Conservation (phyloP, 2,888 invertebrate species). For the Meta bourneti region DNA sequence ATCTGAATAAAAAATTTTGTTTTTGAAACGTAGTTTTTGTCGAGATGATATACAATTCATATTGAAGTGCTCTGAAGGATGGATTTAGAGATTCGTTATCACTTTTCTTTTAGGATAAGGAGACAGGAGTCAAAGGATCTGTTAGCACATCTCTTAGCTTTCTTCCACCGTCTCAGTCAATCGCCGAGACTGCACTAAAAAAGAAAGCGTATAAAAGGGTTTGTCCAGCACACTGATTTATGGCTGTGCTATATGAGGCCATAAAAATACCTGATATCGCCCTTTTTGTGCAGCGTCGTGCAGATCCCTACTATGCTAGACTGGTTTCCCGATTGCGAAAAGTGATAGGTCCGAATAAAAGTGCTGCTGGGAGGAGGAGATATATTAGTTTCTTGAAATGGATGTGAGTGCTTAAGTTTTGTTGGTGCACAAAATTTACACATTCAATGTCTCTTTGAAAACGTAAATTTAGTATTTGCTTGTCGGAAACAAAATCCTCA, state of each 20-base stretch:
- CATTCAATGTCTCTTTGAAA: no score
- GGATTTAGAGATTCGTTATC: no score
- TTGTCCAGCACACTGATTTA: conserved; percentile 43
- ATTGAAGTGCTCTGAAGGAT: no score
- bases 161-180: conserved; percentile 3
- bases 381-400: neutral
- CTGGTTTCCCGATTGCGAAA: conserved; percentile 42
- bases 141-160: conserved; percentile 30
- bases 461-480: no score
- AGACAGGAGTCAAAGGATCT: conserved; percentile 2
- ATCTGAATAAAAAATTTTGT: no score
- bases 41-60: neutral
- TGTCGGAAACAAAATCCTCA: no score
- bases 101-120: no score
- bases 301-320: conserved; percentile 24
- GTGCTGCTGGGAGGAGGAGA: neutral
- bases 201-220: conserved; percentile 33
- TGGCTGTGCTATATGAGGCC: conserved; percentile 57
- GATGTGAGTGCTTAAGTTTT: neutral
- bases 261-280: conserved; percentile 65
- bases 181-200: neutral
- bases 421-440: neutral
- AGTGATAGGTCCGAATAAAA: conserved; percentile 30
- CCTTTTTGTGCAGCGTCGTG: conserved; percentile 44
- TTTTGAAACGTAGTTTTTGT: no score